phyloP scores from a whole-genome alignment of 2,113 vertebrate species.

The Myiagra hebetior region DNA sequence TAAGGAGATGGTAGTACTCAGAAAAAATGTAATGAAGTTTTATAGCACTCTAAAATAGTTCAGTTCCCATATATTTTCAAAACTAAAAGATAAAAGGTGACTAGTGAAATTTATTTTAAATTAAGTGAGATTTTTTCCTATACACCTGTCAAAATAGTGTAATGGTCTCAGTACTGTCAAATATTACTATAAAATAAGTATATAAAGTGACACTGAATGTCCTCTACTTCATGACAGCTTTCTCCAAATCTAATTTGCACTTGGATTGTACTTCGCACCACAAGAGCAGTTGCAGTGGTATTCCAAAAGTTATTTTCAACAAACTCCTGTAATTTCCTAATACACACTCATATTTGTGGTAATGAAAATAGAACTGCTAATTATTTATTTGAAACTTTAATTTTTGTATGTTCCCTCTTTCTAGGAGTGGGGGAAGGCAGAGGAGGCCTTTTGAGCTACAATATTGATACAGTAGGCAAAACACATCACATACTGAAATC shows the following conservation, averaged over 20 bases:
- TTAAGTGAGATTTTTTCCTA: neutral
- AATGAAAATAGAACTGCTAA: neutral
- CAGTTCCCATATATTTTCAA: neutral
- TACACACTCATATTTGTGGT: neutral
- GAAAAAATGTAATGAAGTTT: neutral
- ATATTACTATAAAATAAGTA: neutral
- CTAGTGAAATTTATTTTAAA: neutral
- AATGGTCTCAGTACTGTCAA: neutral
- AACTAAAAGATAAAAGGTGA: neutral
- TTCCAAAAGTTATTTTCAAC: neutral
- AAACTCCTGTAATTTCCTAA: neutral
- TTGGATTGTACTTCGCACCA: neutral
- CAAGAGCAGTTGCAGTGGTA: neutral
- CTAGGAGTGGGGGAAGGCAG: neutral
- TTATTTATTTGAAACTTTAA: neutral
- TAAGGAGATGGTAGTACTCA: neutral
- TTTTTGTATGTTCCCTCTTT: neutral
- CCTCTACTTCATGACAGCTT: neutral
- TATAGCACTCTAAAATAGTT: neutral
- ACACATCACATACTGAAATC: neutral
- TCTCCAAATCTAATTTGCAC: neutral
- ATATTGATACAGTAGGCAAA: neutral
- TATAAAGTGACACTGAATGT: neutral
- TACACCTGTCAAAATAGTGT: neutral
- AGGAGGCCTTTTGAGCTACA: neutral